These are phyloP conservation scores for Mythimna pallens DNA, from an alignment of 2,888 invertebrate species.

Conservation along the genomic window DNA sequence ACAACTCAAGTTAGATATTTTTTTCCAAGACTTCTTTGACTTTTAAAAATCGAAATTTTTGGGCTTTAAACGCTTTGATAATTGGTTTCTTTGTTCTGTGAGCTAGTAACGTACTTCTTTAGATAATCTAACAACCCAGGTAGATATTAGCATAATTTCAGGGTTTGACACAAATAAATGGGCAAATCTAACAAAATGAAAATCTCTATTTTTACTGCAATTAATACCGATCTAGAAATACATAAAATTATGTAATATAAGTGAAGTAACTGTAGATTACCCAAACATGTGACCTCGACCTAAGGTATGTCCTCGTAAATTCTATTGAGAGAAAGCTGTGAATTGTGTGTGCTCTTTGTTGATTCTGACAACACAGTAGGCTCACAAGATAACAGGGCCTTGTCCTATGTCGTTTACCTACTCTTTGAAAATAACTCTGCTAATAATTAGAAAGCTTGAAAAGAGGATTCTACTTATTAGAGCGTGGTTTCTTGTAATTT, in stretches of 20 bases:
- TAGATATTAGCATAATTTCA: background rate
- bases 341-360: slow-evolving; percentile 48
- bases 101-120: background rate
- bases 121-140: background rate
- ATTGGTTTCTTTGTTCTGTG: background rate
- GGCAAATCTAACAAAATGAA: background rate
- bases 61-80: background rate
- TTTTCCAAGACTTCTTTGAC: background rate
- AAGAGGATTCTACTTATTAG: slow-evolving; percentile 42
- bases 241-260: background rate
- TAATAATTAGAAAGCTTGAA: slow-evolving; percentile 55
- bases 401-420: slow-evolving; percentile 23
- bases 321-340: slow-evolving; percentile 56
- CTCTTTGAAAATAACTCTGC: slow-evolving; percentile 24
- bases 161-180: background rate
- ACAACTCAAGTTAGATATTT: background rate
- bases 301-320: slow-evolving; percentile 1
- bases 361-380: slow-evolving; percentile 32
- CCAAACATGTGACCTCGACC: slow-evolving; percentile 33
- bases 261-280: slow-evolving; percentile 14
- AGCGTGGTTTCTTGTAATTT: slow-evolving; percentile 42
- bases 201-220: too few species aligned
- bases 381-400: slow-evolving; percentile 32
- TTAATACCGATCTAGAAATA: background rate
- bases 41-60: background rate